Evolutionary conservation across 2,888 invertebrate species (phyloP), one percentile per base, ranked within the genome.

Genomic region (Pocota personata): DNA sequence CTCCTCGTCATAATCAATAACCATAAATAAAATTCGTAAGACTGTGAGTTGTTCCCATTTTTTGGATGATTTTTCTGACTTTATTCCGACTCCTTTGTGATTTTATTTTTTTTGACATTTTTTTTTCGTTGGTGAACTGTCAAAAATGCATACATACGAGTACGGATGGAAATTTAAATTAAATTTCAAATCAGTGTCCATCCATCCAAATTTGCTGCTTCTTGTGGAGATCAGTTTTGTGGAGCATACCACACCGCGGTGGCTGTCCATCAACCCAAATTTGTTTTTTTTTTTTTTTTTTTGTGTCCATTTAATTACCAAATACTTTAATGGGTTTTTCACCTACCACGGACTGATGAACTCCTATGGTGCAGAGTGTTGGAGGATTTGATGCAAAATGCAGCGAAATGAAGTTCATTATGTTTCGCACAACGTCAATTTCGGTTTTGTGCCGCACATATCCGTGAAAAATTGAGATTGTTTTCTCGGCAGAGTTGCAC

Each of bases 1-100:
- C 32, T 32, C 35, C 69, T 64, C 82, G 82, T 87, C 86, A 77
- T 73, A 82, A 77, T 82, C 86, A 82, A 87, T 87, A 76, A 82
- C 76, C 60, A 72, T 72, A 82, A 67, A 82, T 76, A 82, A 82
- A 58, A 24, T 48, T 48, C 5, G 55, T 16, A 37, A 35, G 46
- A 40, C 57, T 32, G 3, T 21, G 43, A 37, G 78, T 73, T 79
- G 79, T 84, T 80, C 66, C 60, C 60, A 40, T 73, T 83, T 78
- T 35, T 32, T 30, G 52, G 48, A 40, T 40, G 3, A 46, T 37
- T 21, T 71, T 57, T 50, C 43, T 19, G 19, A 52, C 30, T 2
- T 21, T 32, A 21, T 14, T n/a, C 24, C 1, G 43, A 24, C 24
- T 24, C 24, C 24, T 24, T 24, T 24, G 24, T 3, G 24, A 24